Base-by-base conservation (phyloP, 2,797 vertebrate species). In the Chelonia mydas region DNA sequence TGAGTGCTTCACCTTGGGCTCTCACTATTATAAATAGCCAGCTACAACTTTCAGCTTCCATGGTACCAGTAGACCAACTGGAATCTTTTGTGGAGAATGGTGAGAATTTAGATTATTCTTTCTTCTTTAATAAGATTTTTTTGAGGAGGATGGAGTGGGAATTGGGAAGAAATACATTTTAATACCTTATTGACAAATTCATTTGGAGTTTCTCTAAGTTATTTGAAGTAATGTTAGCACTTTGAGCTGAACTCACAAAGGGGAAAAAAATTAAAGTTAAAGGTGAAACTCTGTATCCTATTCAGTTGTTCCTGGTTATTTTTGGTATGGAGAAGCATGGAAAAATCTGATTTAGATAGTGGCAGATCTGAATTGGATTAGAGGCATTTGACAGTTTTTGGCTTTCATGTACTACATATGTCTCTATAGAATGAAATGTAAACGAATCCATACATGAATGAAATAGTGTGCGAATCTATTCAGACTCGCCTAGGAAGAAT, bases 31-130 rank as follows among this genome's bases (percentile, higher is more conserved):
- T 97, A 19, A 97, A 98, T 45, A 99, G 99, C 74, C 98, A 99
- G 79, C 98, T 99, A 23, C 99, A 99, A 92, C 98, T 99, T 53
- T 98, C 98, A 1, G 92, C 98, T 16, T 98, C 99, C 77, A 99
- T 98, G 98, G 98, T 95, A 16, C 97, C 98, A 13, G 97, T 99
- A 28, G 98, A 99, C 78, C 98, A 99, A 55, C 97, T 98, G 3
- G 98, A 98, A 94, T 99, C 99, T 27, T 99, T 99, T 2, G 96
- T 99, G 53, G 98, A 99, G 88, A 98, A 98, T 96, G 99, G 99
- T 99, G 96, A 97, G 97, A 77, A 54, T 61, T 88, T 76, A 50
- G 17, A 16, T 16, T 13, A n/a, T 87, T 10, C 17, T 89, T 45
- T 49, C 17, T 68, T 86, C 12, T 13, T 12, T 3, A 88, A 54